Percentiles rank a stretch among this genome's conserved stretches.
Conservation (phyloP, 37 sponge, comb jelly and placozoan genomes). For the Agelas oroides region DNA sequence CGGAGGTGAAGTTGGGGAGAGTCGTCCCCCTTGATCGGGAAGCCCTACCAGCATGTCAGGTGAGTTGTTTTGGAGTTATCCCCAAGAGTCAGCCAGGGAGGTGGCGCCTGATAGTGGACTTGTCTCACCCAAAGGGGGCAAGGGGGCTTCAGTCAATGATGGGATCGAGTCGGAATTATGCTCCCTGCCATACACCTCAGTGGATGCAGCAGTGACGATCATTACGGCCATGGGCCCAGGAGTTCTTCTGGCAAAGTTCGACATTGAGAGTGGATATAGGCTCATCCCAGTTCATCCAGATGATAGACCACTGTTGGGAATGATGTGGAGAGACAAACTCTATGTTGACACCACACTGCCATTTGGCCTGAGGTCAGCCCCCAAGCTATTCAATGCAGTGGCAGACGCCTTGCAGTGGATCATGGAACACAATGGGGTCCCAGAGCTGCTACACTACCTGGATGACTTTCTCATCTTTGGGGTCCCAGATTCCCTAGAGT, state of each 20-base stretch:
- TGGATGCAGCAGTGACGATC: conserved; percentile 15
- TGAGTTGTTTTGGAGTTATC: conserved; percentile 40
- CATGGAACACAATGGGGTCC: not conserved
- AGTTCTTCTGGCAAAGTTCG: conserved; percentile 16
- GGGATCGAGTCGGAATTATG: conserved; percentile 26
- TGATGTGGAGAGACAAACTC: conserved; percentile 4
- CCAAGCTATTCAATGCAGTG: conserved; percentile 31
- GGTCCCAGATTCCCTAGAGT: not conserved
- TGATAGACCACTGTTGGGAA: conserved; percentile 18
- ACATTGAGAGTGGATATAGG: conserved; percentile 33
- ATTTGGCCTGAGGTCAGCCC: conserved; percentile 36
- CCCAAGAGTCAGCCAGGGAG: conserved; percentile 17
- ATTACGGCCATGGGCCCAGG: not conserved
- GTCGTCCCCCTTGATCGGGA: conserved; percentile 5
- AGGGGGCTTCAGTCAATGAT: conserved; percentile 44
- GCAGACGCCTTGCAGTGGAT: conserved; percentile 36
- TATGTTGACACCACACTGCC: conserved; percentile 9
- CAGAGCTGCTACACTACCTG: conserved; percentile 1
- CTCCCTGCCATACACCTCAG: conserved; percentile 8
- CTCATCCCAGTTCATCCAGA: conserved; percentile 33
- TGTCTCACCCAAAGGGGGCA: conserved; percentile 32
- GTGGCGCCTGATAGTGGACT: conserved; percentile 39
- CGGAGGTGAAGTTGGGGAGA: conserved; percentile 5
- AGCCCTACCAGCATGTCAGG: not conserved
- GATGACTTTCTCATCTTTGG: conserved; percentile 29